Evolutionary conservation across 2,888 invertebrate species (phyloP).

Genomic region (Lamproptera curius): DNA sequence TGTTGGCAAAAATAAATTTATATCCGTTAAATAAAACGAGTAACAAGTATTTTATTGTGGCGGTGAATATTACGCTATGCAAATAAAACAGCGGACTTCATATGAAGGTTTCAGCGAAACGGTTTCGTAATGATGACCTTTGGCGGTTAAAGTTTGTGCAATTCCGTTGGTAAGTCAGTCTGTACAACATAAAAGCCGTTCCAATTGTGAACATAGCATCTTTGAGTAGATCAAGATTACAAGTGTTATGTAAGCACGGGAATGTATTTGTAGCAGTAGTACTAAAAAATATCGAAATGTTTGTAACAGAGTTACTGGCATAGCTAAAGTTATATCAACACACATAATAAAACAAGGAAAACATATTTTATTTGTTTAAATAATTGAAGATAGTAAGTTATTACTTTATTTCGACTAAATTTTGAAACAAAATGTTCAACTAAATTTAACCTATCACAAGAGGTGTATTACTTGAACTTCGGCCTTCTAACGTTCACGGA

Average conservation of each 20-base stretch:
- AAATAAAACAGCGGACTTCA: neutral
- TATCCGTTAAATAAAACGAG: neutral
- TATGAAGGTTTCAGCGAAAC: slow-evolving; percentile 7
- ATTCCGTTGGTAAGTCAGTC: slow-evolving; percentile 6
- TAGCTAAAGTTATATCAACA: no score
- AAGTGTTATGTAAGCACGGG: neutral
- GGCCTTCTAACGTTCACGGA: no score
- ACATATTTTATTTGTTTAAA: no score
- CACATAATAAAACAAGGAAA: no score
- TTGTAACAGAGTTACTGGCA: neutral
- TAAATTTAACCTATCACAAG: no score
- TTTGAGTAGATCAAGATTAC: neutral
- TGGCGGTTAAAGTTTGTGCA: slow-evolving; percentile 9
- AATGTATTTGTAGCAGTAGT: neutral
- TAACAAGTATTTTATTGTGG: neutral
- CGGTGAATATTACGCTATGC: slow-evolving; percentile 3
- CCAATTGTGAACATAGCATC: slow-evolving; percentile 2
- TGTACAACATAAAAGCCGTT: slow-evolving; percentile 7
- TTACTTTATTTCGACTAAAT: no score
- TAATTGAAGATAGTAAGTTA: no score
- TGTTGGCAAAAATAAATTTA: no score
- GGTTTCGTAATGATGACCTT: slow-evolving; percentile 18
- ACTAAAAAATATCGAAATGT: neutral
- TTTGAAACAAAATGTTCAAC: no score
- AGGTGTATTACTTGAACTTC: no score